Evolutionary conservation across 1,140 invertebrate genomes (phyloP), one percentile per base, ranked within the genome.

Genomic region (Cotesia typhae): DNA sequence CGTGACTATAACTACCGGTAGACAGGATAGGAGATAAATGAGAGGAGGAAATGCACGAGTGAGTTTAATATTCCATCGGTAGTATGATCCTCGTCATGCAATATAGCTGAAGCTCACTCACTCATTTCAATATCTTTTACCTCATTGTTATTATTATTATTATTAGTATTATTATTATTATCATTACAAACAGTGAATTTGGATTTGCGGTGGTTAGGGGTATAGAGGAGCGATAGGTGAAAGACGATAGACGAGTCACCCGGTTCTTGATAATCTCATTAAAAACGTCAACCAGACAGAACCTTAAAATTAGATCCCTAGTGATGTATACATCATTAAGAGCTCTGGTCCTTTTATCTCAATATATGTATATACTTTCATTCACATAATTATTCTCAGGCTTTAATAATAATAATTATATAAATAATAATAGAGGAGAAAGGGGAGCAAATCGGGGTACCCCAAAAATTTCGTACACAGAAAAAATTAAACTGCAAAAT

Each of bases 321-420:
- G 10, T 28, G 14, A 47, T 14, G 51, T 70, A 35, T 63, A 70
- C 59, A 70, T 61, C 60, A 70, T 64, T 70, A 70, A 61, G 38
- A 14, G 20, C 20, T 14, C 41, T 4, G 9, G 36, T 51, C 6
- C 17, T 14, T 5, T 17, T 17, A 52, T 66, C 41, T 47, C 2
- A 10, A 47, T 47, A 47, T 47, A 47, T 47, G 41, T 6, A 47
- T 47, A 47, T 47, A 47, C 10, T 70, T 41, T 6, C 69, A 70
- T 70, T 63, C 38, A 70, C 41, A 70, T 60, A 60, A 70, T 70
- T 47, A 70, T 59, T 59, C 53, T 47, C 41, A 47, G 41, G 10
- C 5, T 47, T 47, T 1, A 47, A 10, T 47, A 9, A 47, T 47
- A 47, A 6, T 10, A 10, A 47, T 7, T 47, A 7, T 47, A 0